These are phyloP conservation scores for Mesaphorura yosii DNA, from an alignment of 1,140 invertebrate species.

Conservation along the genomic window DNA sequence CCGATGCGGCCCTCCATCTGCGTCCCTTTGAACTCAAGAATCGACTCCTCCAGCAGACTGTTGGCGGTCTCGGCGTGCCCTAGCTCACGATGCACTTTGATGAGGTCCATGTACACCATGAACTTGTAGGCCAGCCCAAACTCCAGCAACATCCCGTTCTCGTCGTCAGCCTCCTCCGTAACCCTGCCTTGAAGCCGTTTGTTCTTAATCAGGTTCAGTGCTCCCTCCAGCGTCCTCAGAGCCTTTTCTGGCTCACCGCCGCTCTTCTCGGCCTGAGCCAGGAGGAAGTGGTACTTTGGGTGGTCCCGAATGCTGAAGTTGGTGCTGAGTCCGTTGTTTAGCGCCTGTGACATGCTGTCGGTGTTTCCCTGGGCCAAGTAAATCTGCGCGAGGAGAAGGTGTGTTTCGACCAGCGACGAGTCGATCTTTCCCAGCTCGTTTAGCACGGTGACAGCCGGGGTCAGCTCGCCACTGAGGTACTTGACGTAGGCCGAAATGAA, in stretches of 20 bases:
- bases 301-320: conserved; percentile 68
- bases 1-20: conserved; percentile 70
- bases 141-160: conserved; percentile 34
- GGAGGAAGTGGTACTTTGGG: conserved; percentile 77
- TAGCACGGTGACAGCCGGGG: conserved; percentile 50
- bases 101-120: conserved; percentile 75
- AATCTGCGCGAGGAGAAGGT: conserved; percentile 80
- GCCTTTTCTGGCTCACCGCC: conserved; percentile 59
- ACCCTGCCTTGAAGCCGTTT: conserved; percentile 39
- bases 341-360: conserved; percentile 63
- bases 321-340: conserved; percentile 78
- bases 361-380: conserved; percentile 57
- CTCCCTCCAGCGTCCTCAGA: conserved; percentile 58
- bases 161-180: conserved; percentile 25
- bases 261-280: conserved; percentile 68
- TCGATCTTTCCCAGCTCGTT: conserved; percentile 56
- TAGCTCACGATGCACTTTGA: conserved; percentile 58
- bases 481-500: conserved; percentile 66
- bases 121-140: conserved; percentile 65
- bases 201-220: conserved; percentile 43
- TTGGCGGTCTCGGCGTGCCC: conserved; percentile 66
- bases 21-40: conserved; percentile 51
- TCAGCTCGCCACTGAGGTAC: conserved; percentile 62
- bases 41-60: conserved; percentile 69
- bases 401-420: conserved; percentile 62